Evolutionary conservation across 2,797 vertebrate genomes (phyloP).

Genomic region (Kryptopterus vitreolus): DNA sequence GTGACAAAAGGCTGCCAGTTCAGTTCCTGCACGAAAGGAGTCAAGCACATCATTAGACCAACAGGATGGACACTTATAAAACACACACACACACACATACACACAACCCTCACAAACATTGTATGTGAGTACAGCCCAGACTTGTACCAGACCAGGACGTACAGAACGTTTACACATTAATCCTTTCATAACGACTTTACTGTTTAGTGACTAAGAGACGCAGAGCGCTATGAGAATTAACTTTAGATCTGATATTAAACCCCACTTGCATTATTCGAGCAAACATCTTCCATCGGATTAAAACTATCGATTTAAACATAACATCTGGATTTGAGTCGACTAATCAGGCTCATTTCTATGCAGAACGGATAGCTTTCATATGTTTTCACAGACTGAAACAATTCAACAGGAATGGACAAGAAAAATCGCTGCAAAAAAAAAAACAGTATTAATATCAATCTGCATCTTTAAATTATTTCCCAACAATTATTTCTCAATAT

Average conservation of each 20-base stretch:
- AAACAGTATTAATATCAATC: not conserved
- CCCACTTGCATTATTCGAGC: not conserved
- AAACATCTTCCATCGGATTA: not conserved
- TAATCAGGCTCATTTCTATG: too few species aligned
- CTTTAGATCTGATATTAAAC: not conserved
- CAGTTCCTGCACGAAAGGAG: conserved; percentile 42
- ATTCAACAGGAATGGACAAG: not conserved
- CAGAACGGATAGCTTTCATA: not conserved
- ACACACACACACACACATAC: conserved; percentile 42
- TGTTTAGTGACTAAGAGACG: not conserved
- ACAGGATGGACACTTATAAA: conserved; percentile 55
- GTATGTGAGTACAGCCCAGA: too few species aligned
- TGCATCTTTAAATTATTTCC: not conserved
- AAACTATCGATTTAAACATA: not conserved
- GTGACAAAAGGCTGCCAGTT: conserved; percentile 57
- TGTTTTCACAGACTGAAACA: not conserved
- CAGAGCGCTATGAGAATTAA: not conserved
- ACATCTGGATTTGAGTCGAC: not conserved
- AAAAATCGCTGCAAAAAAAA: not conserved
- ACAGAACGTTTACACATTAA: not conserved
- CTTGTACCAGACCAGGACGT: not conserved
- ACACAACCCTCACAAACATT: conserved; percentile 28
- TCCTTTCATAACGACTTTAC: not conserved
- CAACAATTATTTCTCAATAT: not conserved
- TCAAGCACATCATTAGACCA: conserved; percentile 53